These are phyloP conservation scores for Pangasius macronema DNA, from an alignment of 2,797 vertebrate species.

Conservation along the genomic window DNA sequence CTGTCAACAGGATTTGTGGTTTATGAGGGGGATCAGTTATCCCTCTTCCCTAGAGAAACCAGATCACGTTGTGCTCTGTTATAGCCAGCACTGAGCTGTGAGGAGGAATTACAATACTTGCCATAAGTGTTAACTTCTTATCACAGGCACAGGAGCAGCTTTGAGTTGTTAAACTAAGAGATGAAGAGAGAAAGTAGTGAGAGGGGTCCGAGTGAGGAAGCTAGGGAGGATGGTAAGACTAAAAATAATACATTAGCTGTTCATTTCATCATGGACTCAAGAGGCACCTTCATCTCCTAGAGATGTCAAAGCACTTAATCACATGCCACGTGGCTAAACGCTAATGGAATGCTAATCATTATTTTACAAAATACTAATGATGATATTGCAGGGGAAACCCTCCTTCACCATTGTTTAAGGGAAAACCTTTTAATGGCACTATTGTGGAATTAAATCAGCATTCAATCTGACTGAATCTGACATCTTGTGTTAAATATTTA, in stretches of 20 bases:
- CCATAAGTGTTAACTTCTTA: constrained; percentile 1
- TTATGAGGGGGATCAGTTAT: constrained; percentile 25
- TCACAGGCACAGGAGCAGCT: neutral
- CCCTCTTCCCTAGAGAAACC: constrained; percentile 28
- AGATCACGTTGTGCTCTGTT: constrained; percentile 24
- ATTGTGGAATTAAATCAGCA: neutral
- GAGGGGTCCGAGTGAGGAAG: neutral
- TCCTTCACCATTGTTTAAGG: neutral
- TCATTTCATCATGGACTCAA: neutral
- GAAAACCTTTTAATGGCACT: neutral
- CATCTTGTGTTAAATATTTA: constrained; percentile 11
- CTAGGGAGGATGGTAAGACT: neutral
- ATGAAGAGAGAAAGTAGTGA: constrained; percentile 46
- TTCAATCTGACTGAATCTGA: neutral
- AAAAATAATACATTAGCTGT: neutral
- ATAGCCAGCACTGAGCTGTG: constrained; percentile 1
- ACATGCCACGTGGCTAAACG: neutral
- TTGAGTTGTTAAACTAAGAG: constrained; percentile 20
- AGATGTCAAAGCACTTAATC: constrained; percentile 1
- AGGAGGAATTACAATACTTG: constrained; percentile 26
- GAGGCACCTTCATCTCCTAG: neutral
- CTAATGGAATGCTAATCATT: neutral
- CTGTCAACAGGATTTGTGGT: constrained; percentile 5
- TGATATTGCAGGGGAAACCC: neutral
- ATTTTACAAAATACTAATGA: neutral